Evolutionary conservation across 2,113 vertebrate species (phyloP).

Genomic region (Mustela lutreola): DNA sequence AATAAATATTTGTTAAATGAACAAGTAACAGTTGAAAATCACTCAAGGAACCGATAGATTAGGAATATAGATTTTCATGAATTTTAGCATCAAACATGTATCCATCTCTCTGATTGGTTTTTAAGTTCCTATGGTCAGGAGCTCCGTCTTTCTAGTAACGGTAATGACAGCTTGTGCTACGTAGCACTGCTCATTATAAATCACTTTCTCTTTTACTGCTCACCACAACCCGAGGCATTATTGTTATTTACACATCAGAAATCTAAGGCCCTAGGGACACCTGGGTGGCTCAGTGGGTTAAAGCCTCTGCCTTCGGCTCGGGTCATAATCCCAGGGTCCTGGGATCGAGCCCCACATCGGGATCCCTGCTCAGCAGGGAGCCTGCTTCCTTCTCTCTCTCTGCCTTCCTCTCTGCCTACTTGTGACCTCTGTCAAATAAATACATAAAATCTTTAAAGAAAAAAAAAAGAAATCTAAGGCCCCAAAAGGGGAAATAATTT

Average conservation of each 20-base stretch:
- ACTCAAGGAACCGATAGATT: background rate
- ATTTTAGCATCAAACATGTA: background rate
- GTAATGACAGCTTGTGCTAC: background rate
- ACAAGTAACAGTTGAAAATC: background rate
- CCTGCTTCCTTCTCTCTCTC: no score
- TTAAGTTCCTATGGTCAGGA: background rate
- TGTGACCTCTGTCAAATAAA: no score
- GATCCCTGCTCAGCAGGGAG: no score
- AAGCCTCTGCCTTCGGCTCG: no score
- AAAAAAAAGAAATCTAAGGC: background rate
- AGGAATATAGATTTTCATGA: background rate
- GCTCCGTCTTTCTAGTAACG: background rate
- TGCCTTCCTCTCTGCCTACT: no score
- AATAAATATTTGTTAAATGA: slow-evolving; percentile 7
- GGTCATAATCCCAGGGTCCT: no score
- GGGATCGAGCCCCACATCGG: no score
- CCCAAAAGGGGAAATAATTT: background rate
- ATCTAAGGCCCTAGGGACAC: background rate
- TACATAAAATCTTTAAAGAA: no score
- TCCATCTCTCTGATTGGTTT: background rate
- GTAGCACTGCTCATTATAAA: background rate
- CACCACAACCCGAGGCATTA: background rate
- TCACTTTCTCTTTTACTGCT: background rate
- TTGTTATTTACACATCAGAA: background rate
- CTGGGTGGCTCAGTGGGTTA: no score